These are phyloP conservation scores for Rugalucina vietnamica DNA, from an alignment of 2,888 invertebrate species.

Conservation along the genomic window DNA sequence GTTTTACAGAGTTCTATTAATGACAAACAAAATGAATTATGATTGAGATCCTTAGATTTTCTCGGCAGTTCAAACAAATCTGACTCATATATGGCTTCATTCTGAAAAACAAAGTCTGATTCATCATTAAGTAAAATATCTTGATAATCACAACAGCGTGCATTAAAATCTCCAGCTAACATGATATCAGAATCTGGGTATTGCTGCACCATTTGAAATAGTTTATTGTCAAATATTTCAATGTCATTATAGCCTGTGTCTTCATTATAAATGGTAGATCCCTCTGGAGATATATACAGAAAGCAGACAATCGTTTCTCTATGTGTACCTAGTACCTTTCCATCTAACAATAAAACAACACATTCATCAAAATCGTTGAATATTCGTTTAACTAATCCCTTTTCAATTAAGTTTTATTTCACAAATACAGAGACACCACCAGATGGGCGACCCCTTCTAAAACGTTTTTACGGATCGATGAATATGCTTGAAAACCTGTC, in stretches of 20 bases:
- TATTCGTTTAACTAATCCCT: not conserved
- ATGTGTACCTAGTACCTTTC: not conserved
- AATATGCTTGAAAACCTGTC: not conserved
- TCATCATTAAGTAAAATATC: not conserved
- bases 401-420: not conserved
- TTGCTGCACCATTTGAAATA: not conserved
- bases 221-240: conserved; percentile 11
- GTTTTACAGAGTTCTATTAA: conserved; percentile 11
- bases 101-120: too few relatives aligned
- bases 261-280: conserved; percentile 11
- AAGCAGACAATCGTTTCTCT: not conserved
- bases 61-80: not conserved
- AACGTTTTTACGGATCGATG: not conserved
- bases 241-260: conserved; percentile 6
- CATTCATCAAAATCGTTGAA: not conserved
- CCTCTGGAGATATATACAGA: conserved; percentile 10
- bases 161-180: not conserved
- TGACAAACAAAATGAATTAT: not conserved
- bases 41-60: not conserved
- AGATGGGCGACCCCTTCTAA: not conserved
- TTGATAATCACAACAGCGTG: not conserved
- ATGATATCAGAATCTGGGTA: conserved; percentile 1
- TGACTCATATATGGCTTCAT: conserved; percentile 2
- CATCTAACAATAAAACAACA: not conserved
- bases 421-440: conserved; percentile 12